Percentiles rank a stretch among this genome's conserved stretches.
Conservation (phyloP, 2,888 invertebrate species). For the Pterostichus madidus region DNA sequence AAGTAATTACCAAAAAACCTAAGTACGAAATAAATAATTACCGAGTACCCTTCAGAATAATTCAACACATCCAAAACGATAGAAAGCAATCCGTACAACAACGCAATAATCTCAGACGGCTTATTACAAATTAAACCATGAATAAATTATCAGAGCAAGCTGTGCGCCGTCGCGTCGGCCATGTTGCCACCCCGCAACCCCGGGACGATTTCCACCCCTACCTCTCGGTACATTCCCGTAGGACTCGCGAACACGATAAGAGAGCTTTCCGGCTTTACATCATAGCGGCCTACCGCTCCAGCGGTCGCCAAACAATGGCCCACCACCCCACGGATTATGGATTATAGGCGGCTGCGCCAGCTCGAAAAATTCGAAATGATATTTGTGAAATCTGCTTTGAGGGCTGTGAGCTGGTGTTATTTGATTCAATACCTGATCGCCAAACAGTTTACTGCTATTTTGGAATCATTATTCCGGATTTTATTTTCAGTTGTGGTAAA, state of each 20-base stretch:
- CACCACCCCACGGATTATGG: no score
- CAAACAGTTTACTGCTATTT: no score
- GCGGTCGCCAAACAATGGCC: background rate
- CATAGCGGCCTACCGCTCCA: conserved; percentile 1
- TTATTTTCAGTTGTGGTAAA: no score
- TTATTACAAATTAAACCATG: conserved; percentile 60
- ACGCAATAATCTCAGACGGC: conserved; percentile 42
- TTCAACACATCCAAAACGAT: conserved; percentile 9
- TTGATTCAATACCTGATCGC: no score
- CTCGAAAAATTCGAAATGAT: no score
- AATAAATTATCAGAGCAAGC: conserved; percentile 50
- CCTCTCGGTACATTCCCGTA: conserved; percentile 15
- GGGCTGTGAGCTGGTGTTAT: no score
- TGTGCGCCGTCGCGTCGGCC: conserved; percentile 4
- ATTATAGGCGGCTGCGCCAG: no score
- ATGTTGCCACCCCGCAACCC: conserved; percentile 20
- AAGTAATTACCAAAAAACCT: conserved; percentile 29
- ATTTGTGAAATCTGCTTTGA: no score
- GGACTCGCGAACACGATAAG: conserved; percentile 36
- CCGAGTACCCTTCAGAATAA: conserved; percentile 33
- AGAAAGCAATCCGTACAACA: conserved; percentile 42
- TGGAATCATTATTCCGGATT: no score
- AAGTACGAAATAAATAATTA: conserved; percentile 31
- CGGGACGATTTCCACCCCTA: background rate
- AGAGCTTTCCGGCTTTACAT: conserved; percentile 42